Evolutionary conservation across 35 echinoderm and acorn worm genomes (phyloP).

Genomic region (Chiridota heheva): DNA sequence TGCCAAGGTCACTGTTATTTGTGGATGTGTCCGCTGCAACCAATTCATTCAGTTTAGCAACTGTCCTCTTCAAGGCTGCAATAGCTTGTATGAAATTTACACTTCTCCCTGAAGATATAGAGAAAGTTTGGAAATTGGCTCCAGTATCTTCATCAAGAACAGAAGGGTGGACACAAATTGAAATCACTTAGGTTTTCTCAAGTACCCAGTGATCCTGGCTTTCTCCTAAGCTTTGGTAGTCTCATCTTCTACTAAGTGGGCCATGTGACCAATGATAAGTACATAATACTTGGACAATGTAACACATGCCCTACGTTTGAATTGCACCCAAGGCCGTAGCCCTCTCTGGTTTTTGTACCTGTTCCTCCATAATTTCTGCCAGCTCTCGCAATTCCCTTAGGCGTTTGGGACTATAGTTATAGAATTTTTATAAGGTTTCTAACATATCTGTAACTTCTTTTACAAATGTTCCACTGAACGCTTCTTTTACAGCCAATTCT

Average conservation of each 20-base stretch:
- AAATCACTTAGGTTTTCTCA: no score
- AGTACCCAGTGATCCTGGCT: not conserved
- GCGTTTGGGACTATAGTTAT: not conserved
- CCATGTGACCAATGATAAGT: not conserved
- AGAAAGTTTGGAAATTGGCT: no score
- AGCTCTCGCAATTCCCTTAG: not conserved
- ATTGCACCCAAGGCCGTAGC: not conserved
- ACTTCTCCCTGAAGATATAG: no score
- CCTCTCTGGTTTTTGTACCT: not conserved
- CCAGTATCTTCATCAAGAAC: no score
- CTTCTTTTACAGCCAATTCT: not conserved
- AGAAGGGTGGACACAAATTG: no score
- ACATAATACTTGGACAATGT: not conserved
- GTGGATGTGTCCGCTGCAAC: no score
- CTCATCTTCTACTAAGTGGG: not conserved
- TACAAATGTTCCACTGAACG: not conserved
- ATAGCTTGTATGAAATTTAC: no score
- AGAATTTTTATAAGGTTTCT: not conserved
- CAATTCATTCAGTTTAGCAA: no score
- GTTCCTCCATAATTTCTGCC: not conserved
- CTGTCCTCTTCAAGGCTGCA: no score
- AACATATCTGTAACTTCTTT: not conserved
- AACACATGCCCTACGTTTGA: not conserved
- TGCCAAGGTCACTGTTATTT: no score
- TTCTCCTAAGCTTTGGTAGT: not conserved